These are phyloP conservation scores for Malurus cyaneus DNA, from an alignment of 2,113 vertebrate species.

Conservation along the genomic window DNA sequence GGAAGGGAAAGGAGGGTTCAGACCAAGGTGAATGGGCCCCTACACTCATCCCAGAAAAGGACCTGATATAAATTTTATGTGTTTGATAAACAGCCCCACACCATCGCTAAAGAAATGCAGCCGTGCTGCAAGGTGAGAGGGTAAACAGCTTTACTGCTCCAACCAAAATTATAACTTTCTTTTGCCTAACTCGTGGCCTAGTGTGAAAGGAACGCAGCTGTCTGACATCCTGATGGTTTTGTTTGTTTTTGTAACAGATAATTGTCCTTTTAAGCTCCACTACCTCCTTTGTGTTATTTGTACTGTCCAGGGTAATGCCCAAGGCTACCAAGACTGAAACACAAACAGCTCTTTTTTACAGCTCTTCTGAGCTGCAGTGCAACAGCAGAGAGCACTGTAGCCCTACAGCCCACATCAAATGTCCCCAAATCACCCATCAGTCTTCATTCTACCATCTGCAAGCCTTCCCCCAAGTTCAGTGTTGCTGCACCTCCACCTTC, in stretches of 20 bases:
- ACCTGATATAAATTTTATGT: neutral
- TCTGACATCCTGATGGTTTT: neutral
- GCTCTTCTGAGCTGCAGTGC: neutral
- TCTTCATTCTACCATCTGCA: neutral
- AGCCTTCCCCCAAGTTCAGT: neutral
- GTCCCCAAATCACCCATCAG: neutral
- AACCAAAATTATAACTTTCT: neutral
- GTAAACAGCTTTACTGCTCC: neutral
- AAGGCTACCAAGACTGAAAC: neutral
- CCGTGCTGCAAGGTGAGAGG: neutral
- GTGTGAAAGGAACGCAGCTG: neutral
- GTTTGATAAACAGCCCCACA: neutral
- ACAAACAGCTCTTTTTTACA: neutral
- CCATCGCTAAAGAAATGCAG: neutral
- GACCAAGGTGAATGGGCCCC: rapidly evolving
- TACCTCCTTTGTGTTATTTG: neutral
- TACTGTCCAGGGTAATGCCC: neutral
- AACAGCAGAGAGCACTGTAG: conserved; percentile 22
- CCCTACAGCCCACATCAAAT: neutral
- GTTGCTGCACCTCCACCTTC: neutral
- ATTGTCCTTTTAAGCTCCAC: neutral
- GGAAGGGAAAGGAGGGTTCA: neutral
- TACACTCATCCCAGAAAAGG: neutral
- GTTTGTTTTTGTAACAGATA: neutral
- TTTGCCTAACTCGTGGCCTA: neutral